Conservation (phyloP, 2,797 vertebrate genomes). For the Moxostoma hubbsi region DNA sequence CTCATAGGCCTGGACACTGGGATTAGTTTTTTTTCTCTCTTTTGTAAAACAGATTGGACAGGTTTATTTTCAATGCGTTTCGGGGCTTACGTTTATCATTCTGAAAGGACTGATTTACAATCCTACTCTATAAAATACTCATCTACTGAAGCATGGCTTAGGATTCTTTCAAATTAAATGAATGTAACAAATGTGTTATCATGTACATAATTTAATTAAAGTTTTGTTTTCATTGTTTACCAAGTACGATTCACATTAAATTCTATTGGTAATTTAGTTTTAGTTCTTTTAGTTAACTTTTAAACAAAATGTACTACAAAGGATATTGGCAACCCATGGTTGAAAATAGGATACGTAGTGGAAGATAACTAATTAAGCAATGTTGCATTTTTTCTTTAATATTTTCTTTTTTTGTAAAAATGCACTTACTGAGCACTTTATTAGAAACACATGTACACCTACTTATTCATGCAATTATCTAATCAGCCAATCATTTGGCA, state of each 20-base stretch:
- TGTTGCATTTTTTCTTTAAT: too few relatives aligned
- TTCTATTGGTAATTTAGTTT: not conserved
- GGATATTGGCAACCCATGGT: too few relatives aligned
- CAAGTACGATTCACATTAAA: not conserved
- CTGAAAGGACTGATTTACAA: conserved; percentile 18
- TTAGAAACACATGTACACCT: too few relatives aligned
- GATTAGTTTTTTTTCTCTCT: not conserved
- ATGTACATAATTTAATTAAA: not conserved
- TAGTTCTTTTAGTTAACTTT: too few relatives aligned
- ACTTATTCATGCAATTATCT: too few relatives aligned
- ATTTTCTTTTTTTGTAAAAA: too few relatives aligned
- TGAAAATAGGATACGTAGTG: too few relatives aligned
- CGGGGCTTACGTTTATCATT: conserved; percentile 13
- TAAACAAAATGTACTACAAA: too few relatives aligned
- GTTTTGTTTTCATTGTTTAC: conserved; percentile 24
- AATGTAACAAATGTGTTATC: conserved; percentile 2
- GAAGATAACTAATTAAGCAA: not conserved
- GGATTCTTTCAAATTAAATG: conserved; percentile 11
- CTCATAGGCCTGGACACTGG: not conserved
- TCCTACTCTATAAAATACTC: conserved; percentile 11
- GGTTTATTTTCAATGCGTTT: conserved; percentile 9
- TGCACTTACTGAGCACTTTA: too few relatives aligned
- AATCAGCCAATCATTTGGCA: too few relatives aligned
- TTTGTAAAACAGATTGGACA: not conserved
- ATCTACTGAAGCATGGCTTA: not conserved